Conservation (phyloP, 2,113 vertebrate species). For the Pelodiscus sinensis region DNA sequence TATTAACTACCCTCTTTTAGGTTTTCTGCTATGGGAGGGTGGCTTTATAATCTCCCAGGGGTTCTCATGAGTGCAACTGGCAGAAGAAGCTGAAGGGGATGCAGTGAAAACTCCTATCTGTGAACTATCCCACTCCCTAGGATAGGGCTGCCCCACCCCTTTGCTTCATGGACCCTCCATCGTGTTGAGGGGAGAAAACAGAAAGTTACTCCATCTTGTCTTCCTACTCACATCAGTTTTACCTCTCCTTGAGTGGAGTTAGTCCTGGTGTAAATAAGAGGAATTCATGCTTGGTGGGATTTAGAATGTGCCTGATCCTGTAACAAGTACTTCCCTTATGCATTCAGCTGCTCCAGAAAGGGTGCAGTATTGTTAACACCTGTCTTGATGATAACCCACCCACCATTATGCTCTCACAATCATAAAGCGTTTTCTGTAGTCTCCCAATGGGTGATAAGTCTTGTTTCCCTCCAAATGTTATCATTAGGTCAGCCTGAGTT, state of each 20-base stretch:
- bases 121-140: neutral
- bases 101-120: neutral
- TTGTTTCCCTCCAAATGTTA: neutral
- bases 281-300: neutral
- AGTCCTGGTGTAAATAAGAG: neutral
- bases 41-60: neutral
- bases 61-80: neutral
- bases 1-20: neutral
- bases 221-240: neutral
- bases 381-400: neutral
- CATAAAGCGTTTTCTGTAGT: conserved; percentile 4
- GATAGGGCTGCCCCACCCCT: neutral
- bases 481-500: neutral
- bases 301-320: neutral
- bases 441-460: conserved; percentile 16
- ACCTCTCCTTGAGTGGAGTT: neutral
- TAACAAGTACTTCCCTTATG: neutral
- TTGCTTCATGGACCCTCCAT: rapidly evolving
- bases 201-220: neutral
- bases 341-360: conserved; percentile 24
- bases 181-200: neutral
- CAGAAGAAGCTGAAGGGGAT: neutral
- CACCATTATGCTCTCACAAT: neutral
- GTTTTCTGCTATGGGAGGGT: neutral
- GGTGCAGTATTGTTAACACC: neutral